Conservation (phyloP, 2,797 vertebrate species). For the Gadopsis bispinosus region DNA sequence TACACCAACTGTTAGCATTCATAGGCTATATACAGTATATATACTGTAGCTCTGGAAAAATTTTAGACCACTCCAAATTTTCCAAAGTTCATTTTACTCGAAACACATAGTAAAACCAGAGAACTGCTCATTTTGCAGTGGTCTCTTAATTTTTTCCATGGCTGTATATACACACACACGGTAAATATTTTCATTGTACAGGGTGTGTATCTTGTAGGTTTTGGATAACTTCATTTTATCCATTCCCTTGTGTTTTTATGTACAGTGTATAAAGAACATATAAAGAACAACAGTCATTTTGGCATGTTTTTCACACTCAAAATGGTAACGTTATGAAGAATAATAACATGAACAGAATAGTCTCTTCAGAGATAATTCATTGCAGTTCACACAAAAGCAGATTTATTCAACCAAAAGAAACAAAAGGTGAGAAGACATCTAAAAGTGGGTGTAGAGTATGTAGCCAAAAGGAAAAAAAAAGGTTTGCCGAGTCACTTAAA, state of each 20-base stretch:
- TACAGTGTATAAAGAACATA: constrained; percentile 85
- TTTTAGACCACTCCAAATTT: too few relatives aligned
- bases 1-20: constrained; percentile 59
- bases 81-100: too few relatives aligned
- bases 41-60: too few relatives aligned
- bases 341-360: background rate
- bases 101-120: too few relatives aligned
- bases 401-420: constrained; percentile 29
- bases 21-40: too few relatives aligned
- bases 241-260: constrained; percentile 80
- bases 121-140: too few relatives aligned
- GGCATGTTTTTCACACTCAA: constrained; percentile 24
- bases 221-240: constrained; percentile 86
- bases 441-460: background rate
- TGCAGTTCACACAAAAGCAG: constrained; percentile 15
- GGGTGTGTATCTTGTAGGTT: constrained; percentile 88
- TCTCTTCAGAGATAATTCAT: background rate
- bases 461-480: background rate
- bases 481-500: background rate
- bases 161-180: constrained; percentile 25
- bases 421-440: constrained; percentile 1
- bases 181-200: constrained; percentile 87
- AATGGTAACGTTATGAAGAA: background rate
- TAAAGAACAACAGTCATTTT: constrained; percentile 63
- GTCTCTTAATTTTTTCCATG: too few relatives aligned